Evolutionary conservation across 2,888 invertebrate genomes (phyloP).

Genomic region (Sesia apiformis): DNA sequence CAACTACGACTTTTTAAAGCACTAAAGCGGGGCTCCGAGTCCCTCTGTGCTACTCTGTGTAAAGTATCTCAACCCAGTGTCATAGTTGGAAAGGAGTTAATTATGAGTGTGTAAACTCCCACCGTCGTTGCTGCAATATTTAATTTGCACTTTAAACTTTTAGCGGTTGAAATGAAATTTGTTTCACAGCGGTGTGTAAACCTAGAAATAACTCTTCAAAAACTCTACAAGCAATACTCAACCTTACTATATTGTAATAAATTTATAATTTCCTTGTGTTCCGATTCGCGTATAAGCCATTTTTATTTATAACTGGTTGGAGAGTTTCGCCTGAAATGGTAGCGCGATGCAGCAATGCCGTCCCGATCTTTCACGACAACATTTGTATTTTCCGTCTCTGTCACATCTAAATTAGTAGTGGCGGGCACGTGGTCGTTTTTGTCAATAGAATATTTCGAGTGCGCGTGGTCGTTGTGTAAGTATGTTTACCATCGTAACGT

Average conservation of each 20-base stretch:
- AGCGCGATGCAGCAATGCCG: conserved; percentile 39
- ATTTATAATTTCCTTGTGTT: neutral
- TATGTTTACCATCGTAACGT: too few species aligned
- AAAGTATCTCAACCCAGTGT: conserved; percentile 8
- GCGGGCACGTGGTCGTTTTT: conserved; percentile 30
- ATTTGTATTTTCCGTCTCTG: conserved; percentile 19
- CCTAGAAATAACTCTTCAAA: conserved; percentile 43
- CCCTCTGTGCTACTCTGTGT: neutral
- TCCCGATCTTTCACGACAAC: conserved; percentile 23
- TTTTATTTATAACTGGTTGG: conserved; percentile 11
- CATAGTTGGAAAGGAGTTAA: conserved; percentile 16
- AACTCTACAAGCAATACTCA: conserved; percentile 6
- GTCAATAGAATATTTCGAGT: conserved; percentile 42
- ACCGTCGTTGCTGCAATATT: conserved; percentile 34
- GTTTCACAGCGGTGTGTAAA: conserved; percentile 42
- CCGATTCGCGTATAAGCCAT: conserved; percentile 16
- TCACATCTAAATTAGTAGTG: conserved; percentile 25
- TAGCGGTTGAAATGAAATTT: conserved; percentile 61
- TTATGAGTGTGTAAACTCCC: conserved; percentile 23
- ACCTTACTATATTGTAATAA: conserved; percentile 3
- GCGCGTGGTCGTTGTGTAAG: conserved; percentile 13
- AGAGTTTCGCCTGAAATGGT: conserved; percentile 58
- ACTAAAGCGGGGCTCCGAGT: neutral
- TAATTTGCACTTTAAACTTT: conserved; percentile 60
- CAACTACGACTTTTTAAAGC: conserved; percentile 12